phyloP scores from a whole-genome alignment of 2,113 vertebrate species.

The Tragelaphus imberbis region DNA sequence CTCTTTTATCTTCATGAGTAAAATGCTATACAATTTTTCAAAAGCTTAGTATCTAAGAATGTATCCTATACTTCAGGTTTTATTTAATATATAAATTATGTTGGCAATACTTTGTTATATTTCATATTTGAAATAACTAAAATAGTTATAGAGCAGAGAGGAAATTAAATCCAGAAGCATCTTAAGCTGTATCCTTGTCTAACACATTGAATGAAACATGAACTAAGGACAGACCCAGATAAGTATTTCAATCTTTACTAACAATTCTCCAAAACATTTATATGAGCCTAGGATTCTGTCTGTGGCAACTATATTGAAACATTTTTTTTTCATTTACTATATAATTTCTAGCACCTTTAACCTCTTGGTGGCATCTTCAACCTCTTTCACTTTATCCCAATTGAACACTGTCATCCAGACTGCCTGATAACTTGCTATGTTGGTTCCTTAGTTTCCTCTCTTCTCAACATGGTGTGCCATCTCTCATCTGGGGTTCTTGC shows the following conservation, averaged over 20 bases:
- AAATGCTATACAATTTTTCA: neutral
- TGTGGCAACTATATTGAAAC: neutral
- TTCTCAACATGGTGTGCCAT: neutral
- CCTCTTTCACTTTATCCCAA: neutral
- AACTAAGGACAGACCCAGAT: neutral
- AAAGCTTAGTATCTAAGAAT: neutral
- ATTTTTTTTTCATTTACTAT: neutral
- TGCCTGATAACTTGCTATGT: neutral
- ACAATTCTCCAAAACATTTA: neutral
- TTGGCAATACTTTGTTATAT: neutral
- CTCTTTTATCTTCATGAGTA: neutral
- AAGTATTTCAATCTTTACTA: neutral
- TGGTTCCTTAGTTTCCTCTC: neutral
- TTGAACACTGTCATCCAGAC: neutral
- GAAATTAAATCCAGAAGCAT: neutral
- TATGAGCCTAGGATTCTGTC: neutral
- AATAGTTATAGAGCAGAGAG: neutral
- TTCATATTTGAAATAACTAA: neutral
- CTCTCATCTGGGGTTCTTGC: neutral
- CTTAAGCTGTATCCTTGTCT: neutral
- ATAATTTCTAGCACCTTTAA: neutral
- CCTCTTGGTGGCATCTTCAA: neutral
- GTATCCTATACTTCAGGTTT: neutral
- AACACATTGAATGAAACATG: neutral
- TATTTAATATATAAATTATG: neutral